Conservation (phyloP, 92 coral and sea anemone genomes). For the Palythoa caribaeorum region DNA sequence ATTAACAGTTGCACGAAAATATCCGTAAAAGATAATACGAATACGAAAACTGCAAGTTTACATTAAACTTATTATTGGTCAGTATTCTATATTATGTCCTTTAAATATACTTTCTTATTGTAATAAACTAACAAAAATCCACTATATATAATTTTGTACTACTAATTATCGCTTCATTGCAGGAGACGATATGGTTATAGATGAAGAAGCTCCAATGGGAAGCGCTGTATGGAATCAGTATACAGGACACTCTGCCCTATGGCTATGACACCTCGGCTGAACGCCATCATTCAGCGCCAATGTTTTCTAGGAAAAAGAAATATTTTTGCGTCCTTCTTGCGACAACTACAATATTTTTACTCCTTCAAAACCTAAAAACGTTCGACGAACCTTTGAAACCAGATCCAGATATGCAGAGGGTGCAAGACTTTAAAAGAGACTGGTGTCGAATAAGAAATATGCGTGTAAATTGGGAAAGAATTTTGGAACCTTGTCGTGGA, state of each 20-base stretch:
- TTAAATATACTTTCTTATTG: background rate
- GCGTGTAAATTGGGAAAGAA: constrained; percentile 90
- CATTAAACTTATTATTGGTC: too few relatives aligned
- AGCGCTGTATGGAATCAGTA: constrained; percentile 32
- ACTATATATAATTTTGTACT: too few relatives aligned
- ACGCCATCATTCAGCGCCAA: background rate
- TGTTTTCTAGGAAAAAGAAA: constrained; percentile 30
- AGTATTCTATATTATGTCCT: background rate
- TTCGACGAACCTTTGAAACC: constrained; percentile 25
- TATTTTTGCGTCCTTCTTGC: background rate
- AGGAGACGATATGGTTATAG: background rate
- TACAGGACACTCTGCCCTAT: constrained; percentile 22
- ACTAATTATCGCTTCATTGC: background rate
- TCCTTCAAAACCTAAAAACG: constrained; percentile 14
- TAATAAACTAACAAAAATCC: too few relatives aligned
- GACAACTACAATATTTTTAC: background rate
- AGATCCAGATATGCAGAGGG: background rate
- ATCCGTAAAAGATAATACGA: too few relatives aligned
- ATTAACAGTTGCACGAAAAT: too few relatives aligned
- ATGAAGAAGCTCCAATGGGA: constrained; percentile 23
- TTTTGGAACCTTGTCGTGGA: constrained; percentile 86
- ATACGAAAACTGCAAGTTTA: too few relatives aligned
- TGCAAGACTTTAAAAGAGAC: constrained; percentile 74
- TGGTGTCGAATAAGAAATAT: constrained; percentile 86
- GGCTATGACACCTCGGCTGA: constrained; percentile 12